These are phyloP conservation scores for Bradysia coprophila DNA, from an alignment of 1,140 invertebrate genomes.

Conservation along the genomic window DNA sequence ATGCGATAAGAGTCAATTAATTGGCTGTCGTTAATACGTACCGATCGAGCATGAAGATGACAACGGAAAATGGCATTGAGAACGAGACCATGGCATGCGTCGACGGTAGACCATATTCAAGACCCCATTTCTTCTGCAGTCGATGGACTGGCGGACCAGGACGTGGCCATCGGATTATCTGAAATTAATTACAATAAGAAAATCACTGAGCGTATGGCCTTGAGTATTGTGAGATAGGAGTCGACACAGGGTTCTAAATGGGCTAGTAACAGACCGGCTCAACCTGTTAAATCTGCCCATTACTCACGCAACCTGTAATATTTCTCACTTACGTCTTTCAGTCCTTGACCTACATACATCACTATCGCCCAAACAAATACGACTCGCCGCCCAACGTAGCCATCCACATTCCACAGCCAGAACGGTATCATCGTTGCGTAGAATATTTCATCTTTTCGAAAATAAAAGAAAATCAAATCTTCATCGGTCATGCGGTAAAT, in stretches of 20 bases:
- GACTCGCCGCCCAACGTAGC: slow-evolving; percentile 56
- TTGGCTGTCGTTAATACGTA: background rate
- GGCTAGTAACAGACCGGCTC: slow-evolving; percentile 3
- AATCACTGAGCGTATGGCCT: slow-evolving; percentile 79
- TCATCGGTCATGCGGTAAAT: too few species aligned
- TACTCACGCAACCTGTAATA: too few species aligned
- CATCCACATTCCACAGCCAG: slow-evolving; percentile 85
- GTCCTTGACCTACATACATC: slow-evolving; percentile 55
- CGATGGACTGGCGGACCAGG: slow-evolving; percentile 65
- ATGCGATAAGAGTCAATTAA: background rate
- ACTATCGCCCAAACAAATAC: slow-evolving; percentile 66
- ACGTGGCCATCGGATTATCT: slow-evolving; percentile 66
- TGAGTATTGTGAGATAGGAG: too few species aligned
- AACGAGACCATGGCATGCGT: slow-evolving; percentile 79
- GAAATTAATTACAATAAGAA: too few species aligned
- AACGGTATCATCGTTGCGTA: slow-evolving; percentile 76
- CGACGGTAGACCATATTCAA: slow-evolving; percentile 87
- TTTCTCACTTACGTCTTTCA: too few species aligned
- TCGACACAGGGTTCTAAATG: too few species aligned
- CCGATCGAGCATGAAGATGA: slow-evolving; percentile 58
- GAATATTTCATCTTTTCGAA: slow-evolving; percentile 74
- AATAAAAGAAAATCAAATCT: too few species aligned
- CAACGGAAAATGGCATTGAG: slow-evolving; percentile 66
- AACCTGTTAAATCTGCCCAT: too few species aligned
- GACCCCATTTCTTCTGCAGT: slow-evolving; percentile 66